These are phyloP conservation scores for Ailuropoda melanoleuca DNA, from an alignment of 2,113 vertebrate genomes.

Conservation along the genomic window DNA sequence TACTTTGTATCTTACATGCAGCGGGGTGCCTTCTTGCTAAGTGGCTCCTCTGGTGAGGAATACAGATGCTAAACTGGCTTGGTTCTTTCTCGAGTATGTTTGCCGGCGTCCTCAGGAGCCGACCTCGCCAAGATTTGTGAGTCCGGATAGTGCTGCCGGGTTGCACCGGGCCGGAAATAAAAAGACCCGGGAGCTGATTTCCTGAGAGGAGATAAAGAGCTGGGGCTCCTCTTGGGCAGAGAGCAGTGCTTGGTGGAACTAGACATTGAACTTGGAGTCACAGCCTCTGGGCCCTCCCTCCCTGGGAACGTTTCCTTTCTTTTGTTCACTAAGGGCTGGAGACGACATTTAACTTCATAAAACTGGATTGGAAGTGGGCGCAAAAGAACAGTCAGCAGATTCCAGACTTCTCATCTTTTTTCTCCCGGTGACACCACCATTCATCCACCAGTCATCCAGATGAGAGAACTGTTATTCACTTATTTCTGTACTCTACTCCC, in stretches of 20 bases:
- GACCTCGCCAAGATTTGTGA: background rate
- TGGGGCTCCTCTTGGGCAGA: background rate
- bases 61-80: background rate
- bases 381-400: background rate
- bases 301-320: background rate
- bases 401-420: background rate
- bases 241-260: background rate
- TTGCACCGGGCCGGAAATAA: background rate
- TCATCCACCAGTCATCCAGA: background rate
- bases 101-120: background rate
- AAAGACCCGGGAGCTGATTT: background rate
- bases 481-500: background rate
- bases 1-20: background rate
- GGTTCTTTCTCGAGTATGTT: background rate
- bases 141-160: background rate
- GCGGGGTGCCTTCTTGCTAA: background rate
- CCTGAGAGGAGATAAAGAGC: background rate
- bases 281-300: background rate
- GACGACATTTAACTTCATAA: conserved; percentile 10
- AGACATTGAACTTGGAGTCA: background rate
- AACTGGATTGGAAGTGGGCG: background rate
- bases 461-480: background rate
- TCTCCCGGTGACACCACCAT: background rate
- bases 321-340: conserved; percentile 31
- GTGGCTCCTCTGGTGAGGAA: background rate